These are phyloP conservation scores for Stegophylla sp. DNA, from an alignment of 2,888 invertebrate genomes.

Conservation along the genomic window DNA sequence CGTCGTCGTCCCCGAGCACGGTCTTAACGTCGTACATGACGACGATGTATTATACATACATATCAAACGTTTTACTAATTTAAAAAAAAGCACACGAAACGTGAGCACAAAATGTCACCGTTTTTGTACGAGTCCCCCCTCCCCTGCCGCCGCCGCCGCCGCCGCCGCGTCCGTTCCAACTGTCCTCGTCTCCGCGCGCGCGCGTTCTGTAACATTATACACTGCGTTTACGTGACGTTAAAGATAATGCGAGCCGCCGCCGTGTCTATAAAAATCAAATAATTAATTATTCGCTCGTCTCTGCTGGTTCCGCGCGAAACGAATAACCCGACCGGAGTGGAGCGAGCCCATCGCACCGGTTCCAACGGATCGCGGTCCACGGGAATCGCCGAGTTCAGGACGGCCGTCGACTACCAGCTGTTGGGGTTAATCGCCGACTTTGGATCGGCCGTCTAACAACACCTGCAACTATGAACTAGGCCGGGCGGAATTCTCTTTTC, in stretches of 20 bases:
- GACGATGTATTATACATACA: no score
- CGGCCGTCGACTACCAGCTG: no score
- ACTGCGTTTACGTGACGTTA: neutral
- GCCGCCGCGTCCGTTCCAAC: neutral
- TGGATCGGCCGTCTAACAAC: no score
- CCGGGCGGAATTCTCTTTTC: no score
- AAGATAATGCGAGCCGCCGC: conserved; percentile 13
- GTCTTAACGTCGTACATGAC: conserved; percentile 28
- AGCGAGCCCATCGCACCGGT: no score
- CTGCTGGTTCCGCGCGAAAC: neutral
- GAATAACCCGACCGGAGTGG: no score
- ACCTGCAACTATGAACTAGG: no score
- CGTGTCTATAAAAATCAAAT: neutral
- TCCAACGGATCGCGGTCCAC: no score
- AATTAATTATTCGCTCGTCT: neutral
- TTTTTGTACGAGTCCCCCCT: neutral
- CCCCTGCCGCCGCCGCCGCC: neutral
- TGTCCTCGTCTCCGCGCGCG: neutral
- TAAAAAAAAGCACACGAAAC: conserved; percentile 39
- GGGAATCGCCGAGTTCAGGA: no score
- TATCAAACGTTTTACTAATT: conserved; percentile 47
- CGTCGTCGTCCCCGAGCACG: conserved; percentile 32
- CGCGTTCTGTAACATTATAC: neutral
- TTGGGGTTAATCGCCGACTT: no score
- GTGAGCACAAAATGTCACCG: conserved; percentile 24